Conservation (phyloP, 2,113 vertebrate genomes). For the Zapus hudsonius region DNA sequence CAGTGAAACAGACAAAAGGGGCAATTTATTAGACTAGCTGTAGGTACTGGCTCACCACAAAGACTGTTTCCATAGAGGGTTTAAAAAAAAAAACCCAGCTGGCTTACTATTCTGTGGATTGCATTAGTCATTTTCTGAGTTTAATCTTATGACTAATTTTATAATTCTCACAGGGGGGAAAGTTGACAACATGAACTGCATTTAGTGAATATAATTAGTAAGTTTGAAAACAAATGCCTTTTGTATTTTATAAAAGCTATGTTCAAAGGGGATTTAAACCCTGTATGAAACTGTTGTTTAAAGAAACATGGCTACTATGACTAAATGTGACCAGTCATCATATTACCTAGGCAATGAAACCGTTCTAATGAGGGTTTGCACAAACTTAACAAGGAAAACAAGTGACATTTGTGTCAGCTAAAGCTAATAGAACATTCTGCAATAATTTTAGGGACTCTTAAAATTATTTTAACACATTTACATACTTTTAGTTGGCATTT, state of each 20-base stretch:
- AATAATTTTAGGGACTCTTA: background rate
- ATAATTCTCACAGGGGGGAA: slow-evolving; percentile 65
- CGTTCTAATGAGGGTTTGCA: background rate
- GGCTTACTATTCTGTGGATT: slow-evolving; percentile 67
- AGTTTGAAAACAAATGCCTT: slow-evolving; percentile 65
- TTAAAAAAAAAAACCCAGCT: slow-evolving; percentile 63
- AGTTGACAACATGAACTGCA: slow-evolving; percentile 60
- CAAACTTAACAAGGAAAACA: background rate
- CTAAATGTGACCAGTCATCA: slow-evolving; percentile 10
- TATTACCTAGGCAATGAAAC: slow-evolving; percentile 22
- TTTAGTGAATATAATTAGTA: slow-evolving; percentile 73
- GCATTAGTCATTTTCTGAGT: slow-evolving; percentile 53
- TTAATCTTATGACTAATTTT: slow-evolving; percentile 68
- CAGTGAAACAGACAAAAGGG: slow-evolving; percentile 32
- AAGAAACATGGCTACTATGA: slow-evolving; percentile 15
- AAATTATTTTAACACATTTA: background rate
- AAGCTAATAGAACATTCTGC: background rate
- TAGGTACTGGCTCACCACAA: slow-evolving; percentile 5
- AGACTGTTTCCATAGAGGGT: slow-evolving; percentile 52
- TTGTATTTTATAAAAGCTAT: slow-evolving; percentile 45
- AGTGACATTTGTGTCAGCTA: background rate
- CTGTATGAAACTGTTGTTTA: slow-evolving; percentile 27
- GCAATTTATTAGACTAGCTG: slow-evolving; percentile 54
- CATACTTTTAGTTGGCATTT: background rate
- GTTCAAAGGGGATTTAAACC: slow-evolving; percentile 44